Evolutionary conservation across 2,888 invertebrate genomes (phyloP).

Genomic region (Apotomis betuletana): DNA sequence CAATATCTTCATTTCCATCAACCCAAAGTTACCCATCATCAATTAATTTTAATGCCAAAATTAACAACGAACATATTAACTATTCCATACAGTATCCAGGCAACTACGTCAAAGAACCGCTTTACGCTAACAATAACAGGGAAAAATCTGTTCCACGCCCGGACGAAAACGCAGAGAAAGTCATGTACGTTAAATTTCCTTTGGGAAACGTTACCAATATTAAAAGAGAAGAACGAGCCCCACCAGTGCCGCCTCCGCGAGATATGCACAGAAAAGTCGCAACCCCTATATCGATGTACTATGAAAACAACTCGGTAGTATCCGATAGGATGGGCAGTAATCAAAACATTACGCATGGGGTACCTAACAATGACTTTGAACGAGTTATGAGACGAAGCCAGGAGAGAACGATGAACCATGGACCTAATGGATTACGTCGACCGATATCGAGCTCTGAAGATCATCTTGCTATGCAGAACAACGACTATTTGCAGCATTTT

Average conservation of each 20-base stretch:
- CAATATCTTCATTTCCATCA: slow-evolving; percentile 80
- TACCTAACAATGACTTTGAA: slow-evolving; percentile 78
- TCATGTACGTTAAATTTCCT: slow-evolving; percentile 81
- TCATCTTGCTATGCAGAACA: slow-evolving; percentile 80
- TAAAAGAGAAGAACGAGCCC: slow-evolving; percentile 79
- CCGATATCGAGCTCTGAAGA: slow-evolving; percentile 81
- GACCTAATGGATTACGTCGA: slow-evolving; percentile 74
- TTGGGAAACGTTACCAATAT: slow-evolving; percentile 75
- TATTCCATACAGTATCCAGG: slow-evolving; percentile 76
- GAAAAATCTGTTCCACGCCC: slow-evolving; percentile 68
- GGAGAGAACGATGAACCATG: slow-evolving; percentile 72
- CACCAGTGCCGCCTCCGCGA: slow-evolving; percentile 92
- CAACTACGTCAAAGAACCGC: slow-evolving; percentile 70
- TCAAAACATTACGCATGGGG: slow-evolving; percentile 67
- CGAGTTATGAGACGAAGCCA: slow-evolving; percentile 79
- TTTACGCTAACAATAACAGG: slow-evolving; percentile 70
- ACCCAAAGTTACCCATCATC: slow-evolving; percentile 81
- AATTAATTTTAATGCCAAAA: slow-evolving; percentile 81
- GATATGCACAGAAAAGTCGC: slow-evolving; percentile 86
- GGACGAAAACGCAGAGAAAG: slow-evolving; percentile 71
- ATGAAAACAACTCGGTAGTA: slow-evolving; percentile 70
- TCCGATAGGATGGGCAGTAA: slow-evolving; percentile 63
- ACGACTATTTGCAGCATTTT: slow-evolving; percentile 67
- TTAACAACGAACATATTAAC: slow-evolving; percentile 81
- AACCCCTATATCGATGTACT: slow-evolving; percentile 79